phyloP scores from a whole-genome alignment of 2,113 vertebrate genomes.

The Epinephelus fuscoguttatus region DNA sequence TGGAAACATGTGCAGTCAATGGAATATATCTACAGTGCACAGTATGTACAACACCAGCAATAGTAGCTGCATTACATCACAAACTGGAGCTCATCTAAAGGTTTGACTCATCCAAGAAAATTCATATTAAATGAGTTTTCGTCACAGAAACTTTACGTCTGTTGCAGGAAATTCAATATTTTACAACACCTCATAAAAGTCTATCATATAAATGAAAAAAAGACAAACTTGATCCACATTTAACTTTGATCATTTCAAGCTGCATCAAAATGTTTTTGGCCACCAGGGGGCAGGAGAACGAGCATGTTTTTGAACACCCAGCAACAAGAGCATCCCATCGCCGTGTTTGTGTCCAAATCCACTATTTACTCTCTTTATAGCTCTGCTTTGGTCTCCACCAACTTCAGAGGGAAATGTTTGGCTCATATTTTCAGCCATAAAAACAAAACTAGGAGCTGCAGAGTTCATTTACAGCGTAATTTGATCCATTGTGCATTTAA shows the following conservation, averaged over 20 bases:
- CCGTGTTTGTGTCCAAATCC: neutral
- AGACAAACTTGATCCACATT: neutral
- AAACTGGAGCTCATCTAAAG: constrained; percentile 17
- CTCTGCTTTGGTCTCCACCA: constrained; percentile 22
- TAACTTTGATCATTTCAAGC: constrained; percentile 34
- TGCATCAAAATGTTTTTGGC: constrained; percentile 1
- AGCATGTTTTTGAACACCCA: neutral
- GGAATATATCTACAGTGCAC: too few relatives aligned
- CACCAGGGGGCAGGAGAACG: constrained; percentile 39
- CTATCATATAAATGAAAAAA: neutral
- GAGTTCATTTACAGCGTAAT: neutral
- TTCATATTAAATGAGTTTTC: neutral
- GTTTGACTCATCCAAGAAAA: neutral
- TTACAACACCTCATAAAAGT: constrained; percentile 4
- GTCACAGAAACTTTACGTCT: neutral
- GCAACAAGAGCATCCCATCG: neutral
- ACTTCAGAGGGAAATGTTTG: neutral
- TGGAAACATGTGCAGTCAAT: constrained; percentile 52
- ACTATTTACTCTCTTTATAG: neutral
- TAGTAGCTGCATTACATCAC: constrained; percentile 19
- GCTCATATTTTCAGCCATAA: neutral
- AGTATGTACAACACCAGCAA: neutral
- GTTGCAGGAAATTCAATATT: neutral
- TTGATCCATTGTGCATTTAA: neutral
- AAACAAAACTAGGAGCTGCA: neutral